Evolutionary conservation across 2,888 invertebrate genomes (phyloP), one percentile per base, ranked within the genome.

Genomic region (Drosophila picticornis): DNA sequence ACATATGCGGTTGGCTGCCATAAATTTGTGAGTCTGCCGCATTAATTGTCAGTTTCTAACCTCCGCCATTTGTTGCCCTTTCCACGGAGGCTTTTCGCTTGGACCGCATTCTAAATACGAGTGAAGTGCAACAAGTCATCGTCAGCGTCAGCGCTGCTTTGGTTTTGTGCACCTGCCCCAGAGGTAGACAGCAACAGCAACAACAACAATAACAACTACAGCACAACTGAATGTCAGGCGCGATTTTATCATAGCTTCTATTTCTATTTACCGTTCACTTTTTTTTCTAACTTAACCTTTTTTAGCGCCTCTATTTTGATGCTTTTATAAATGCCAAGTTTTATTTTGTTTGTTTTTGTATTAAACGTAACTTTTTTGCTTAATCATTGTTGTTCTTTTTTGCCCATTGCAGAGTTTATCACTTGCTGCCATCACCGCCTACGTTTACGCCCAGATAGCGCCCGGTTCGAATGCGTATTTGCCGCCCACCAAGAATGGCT

Each of bases 401-500:
- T 22, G 25, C 22, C 25, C 46, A 46, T 46, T 91, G 56, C 90
- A 93, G 93, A 91, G 92, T 77, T 89, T 92, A 84, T 82, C 91
- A 79, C 65, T 93, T 29, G 88, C 91, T 77, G 87, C 90, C 72
- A 81, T 92, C 62, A 75, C 72, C 67, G 88, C 92, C 77, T 91
- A 88, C 71, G 91, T 80, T 50, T 90, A 80, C 68, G 92, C 92
- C 75, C 93, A 93, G 72, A 81, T 93, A 62, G 91, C 92, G 52
- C 95, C 96, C 2, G 96, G 96, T 19, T 95, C 95, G 72, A 96
- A 96, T 91, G 96, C 96, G 65, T 97, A 97, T 93, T 94, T 97
- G 61, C 97, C 97, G 27, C 92, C 92, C 68, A 95, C 38, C 70
- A 95, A 94, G 90, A 95, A 95, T 82, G 96, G 96, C 22, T 97